Percentiles rank a stretch among this genome's conserved stretches.
phyloP scores from a whole-genome alignment of 2,113 vertebrate species.

The Anser brachyrhynchus region DNA sequence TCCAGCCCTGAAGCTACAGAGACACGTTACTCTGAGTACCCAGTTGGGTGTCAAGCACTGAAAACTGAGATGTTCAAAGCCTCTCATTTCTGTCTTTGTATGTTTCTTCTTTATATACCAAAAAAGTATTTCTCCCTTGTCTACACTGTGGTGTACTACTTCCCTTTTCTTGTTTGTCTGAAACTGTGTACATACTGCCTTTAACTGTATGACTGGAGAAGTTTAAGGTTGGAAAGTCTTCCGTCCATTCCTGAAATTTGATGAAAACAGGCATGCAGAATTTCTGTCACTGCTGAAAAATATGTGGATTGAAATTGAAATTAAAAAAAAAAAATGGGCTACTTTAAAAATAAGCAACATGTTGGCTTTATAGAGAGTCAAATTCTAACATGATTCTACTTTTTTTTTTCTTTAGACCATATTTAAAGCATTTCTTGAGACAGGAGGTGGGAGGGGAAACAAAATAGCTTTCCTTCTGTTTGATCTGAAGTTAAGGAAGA shows the following conservation, averaged over 20 bases:
- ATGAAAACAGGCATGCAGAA: not conserved
- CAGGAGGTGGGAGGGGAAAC: not conserved
- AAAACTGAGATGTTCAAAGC: not conserved
- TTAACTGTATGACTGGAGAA: slow-evolving; percentile 27
- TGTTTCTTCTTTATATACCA: not conserved
- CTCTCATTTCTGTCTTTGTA: not conserved
- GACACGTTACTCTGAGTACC: slow-evolving; percentile 52
- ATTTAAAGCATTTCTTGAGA: not conserved
- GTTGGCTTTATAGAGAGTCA: not conserved
- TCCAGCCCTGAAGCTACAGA: slow-evolving; percentile 65
- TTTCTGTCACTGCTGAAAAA: not conserved
- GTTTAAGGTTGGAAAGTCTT: not conserved
- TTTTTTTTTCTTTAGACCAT: not conserved
- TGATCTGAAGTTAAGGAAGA: not conserved
- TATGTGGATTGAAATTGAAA: not conserved
- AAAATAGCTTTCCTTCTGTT: not conserved
- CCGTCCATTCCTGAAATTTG: not conserved
- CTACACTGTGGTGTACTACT: not conserved
- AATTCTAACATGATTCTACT: not conserved
- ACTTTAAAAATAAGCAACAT: not conserved
- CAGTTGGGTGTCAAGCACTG: not conserved
- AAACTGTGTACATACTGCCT: not conserved
- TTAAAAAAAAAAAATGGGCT: not conserved
- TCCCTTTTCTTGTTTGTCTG: not conserved
- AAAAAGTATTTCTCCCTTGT: not conserved